phyloP scores from a whole-genome alignment of 2,888 invertebrate genomes.

The Xanthia icteritia region DNA sequence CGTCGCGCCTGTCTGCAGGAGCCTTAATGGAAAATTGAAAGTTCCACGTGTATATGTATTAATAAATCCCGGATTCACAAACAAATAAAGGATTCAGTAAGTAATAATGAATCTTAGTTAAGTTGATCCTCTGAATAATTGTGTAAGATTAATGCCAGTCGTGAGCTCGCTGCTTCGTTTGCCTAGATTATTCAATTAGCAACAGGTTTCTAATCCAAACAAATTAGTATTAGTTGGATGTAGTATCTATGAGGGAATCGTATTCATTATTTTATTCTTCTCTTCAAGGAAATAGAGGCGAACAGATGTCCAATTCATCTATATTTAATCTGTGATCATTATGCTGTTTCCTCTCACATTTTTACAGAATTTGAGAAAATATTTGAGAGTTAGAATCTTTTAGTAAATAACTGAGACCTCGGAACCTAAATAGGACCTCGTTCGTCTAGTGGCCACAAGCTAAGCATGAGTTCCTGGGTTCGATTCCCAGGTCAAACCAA shows the following conservation, averaged over 20 bases:
- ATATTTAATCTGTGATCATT: too few species aligned
- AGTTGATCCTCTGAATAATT: conserved; percentile 29
- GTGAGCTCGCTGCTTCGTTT: neutral
- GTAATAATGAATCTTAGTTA: conserved; percentile 36
- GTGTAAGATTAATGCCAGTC: conserved; percentile 32
- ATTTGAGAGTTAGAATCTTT: neutral
- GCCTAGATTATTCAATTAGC: conserved; percentile 20
- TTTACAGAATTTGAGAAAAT: neutral
- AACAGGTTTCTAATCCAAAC: conserved; percentile 37
- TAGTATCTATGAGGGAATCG: neutral
- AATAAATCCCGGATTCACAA: conserved; percentile 1
- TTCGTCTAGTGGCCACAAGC: too few species aligned
- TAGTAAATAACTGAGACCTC: too few species aligned
- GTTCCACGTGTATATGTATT: neutral
- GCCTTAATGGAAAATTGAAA: too few species aligned
- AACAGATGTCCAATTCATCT: neutral
- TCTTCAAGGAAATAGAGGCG: neutral
- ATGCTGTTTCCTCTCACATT: neutral
- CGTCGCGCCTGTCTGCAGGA: too few species aligned
- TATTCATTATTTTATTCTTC: neutral
- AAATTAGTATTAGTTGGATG: conserved; percentile 19
- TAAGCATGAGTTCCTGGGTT: too few species aligned
- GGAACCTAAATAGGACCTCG: too few species aligned
- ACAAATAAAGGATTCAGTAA: conserved; percentile 19
- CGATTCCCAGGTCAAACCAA: too few species aligned